Evolutionary conservation across 2,888 invertebrate genomes (phyloP), one percentile per base, ranked within the genome.

Genomic region (Philereme vetulata): DNA sequence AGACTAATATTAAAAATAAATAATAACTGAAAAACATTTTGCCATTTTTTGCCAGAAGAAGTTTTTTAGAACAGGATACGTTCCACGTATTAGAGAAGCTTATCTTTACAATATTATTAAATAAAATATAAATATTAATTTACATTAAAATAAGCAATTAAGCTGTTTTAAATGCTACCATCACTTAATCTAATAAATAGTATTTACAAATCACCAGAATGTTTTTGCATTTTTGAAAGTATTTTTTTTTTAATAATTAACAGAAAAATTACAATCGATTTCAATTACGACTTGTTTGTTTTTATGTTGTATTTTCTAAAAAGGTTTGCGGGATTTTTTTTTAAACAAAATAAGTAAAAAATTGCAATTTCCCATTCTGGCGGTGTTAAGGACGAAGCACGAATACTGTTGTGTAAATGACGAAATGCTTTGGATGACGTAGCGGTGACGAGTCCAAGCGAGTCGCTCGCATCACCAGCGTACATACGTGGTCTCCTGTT

Each of bases 201-300:
- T 92, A 92, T 92, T 82, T 91, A 92, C 92, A 92, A 84, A 85
- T 87, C 89, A 89, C 92, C 90, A 90, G 90, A 92, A 90, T 84
- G 84, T 81, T 77, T 66, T 54, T 51, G 35, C 10, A 11, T 46
- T 54, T 57, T 52, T 40, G 43, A 56, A 50, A 43, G 4, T 47
- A 62, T 66, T 59, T 62, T 66, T 59, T 62, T 57, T 55, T 52
- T 46, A 56, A 60, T 47, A 33, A 52, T 49, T 38, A 57, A 60
- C 47, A 38, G 45, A 59, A 44, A 44, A 53, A 54, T 55, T 58
- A 49, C 48, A 55, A 44, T 56, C 8, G 43, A 56, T 52, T 63
- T 53, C 57, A 63, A 66, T 55, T 59, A 55, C 62, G 45, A 55
- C 35, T 46, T 46, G 32, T 21, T 51, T 34, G 34, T 10, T 9